Base-by-base conservation (phyloP, 2,888 invertebrate species). In the Pterobdella sp. region DNA sequence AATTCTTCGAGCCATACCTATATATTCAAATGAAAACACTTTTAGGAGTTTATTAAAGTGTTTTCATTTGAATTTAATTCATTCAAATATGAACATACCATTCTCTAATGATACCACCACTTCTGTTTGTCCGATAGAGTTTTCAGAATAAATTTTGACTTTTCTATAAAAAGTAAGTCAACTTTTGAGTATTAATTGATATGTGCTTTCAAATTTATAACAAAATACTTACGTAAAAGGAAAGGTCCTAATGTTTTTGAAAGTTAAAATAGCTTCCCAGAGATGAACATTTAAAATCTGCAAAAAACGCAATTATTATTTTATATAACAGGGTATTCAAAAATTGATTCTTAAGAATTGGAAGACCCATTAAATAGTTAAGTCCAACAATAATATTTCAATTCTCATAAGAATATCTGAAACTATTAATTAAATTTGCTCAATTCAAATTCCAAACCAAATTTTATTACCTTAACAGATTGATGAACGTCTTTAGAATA, bases 201-300 rank as follows among this genome's bases (percentile, higher is more conserved):
- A n/a, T 7, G 49, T 42, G 49, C 49, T 42, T 42, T 22, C 49
- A 22, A 42, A 7, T 42, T 22, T 22, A 14, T 42, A 14, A 7
- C 49, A 7, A 42, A n/a, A n/a, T n/a, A 42, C 49, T 7, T 42
- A 42, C 49, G 10, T 42, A 22, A 14, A 22, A 7, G 49, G 49
- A 22, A 42, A 42, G 22, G 22, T 14, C 49, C 7, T 22, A 7
- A 7, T 42, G 7, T 22, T 7, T 42, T 22, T 56, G 60, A 56
- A 56, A 26, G 60, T 56, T 26, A 56, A n/a, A 7, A 26, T 56
- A 3, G 60, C 60, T n/a, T 56, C 60, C 60, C 60, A 56, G n/a
- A 56, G 60, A n/a, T 56, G 18, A 7, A 22, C 7, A 22, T 42
- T 22, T 14, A 42, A 22, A 22, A 42, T 42, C 49, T 42, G 22